Evolutionary conservation across 2,888 invertebrate genomes (phyloP).

Genomic region (Erebia aethiops): DNA sequence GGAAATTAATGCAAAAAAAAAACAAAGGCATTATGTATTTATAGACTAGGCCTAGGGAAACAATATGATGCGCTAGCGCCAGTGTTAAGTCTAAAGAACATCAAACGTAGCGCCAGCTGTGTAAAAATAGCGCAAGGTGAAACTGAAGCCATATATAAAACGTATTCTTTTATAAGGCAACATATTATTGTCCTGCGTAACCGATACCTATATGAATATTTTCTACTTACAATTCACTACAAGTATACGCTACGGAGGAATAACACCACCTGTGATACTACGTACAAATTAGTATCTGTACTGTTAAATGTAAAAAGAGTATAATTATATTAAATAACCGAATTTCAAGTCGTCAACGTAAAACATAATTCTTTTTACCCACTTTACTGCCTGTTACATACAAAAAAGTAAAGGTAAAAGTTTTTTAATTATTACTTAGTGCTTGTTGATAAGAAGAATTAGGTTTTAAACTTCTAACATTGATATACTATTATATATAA

Average conservation of each 20-base stretch:
- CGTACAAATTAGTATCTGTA: too few relatives aligned
- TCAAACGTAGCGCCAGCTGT: slow-evolving; percentile 26
- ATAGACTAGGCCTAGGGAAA: background rate
- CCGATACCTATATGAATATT: slow-evolving; percentile 5
- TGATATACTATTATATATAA: too few relatives aligned
- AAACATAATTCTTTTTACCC: too few relatives aligned
- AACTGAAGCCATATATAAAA: slow-evolving; percentile 34
- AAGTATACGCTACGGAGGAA: background rate
- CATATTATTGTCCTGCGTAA: slow-evolving; percentile 19
- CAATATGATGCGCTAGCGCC: slow-evolving; percentile 2
- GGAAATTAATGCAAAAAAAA: background rate
- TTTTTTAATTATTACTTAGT: too few relatives aligned
- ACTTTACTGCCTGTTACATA: too few relatives aligned
- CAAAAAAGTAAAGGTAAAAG: too few relatives aligned
- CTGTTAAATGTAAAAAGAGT: too few relatives aligned
- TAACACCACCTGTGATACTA: too few relatives aligned
- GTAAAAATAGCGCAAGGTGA: slow-evolving; percentile 38
- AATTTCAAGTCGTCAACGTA: too few relatives aligned
- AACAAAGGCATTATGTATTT: background rate
- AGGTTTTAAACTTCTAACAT: too few relatives aligned
- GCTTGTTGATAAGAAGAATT: too few relatives aligned
- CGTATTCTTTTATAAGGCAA: slow-evolving; percentile 26
- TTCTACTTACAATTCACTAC: background rate
- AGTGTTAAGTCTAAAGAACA: slow-evolving; percentile 16
- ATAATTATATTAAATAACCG: too few relatives aligned